A percentile compares a stretch with the other conserved stretches of the same genome.
These are phyloP conservation scores for Hipparchia sbordonii DNA, from an alignment of 2,888 invertebrate genomes.

Conservation along the genomic window DNA sequence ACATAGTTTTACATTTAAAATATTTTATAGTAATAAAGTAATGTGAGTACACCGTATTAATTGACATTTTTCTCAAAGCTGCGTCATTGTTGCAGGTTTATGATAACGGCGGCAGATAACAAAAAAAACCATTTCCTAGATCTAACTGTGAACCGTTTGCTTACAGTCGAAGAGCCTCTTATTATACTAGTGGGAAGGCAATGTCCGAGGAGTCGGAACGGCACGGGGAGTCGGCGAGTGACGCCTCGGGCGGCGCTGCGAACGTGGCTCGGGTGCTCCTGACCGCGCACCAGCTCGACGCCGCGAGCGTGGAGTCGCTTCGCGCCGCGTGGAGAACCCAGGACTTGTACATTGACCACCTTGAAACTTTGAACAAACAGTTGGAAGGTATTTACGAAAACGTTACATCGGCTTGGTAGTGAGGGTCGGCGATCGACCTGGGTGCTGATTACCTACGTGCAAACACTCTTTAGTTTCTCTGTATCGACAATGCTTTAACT, in stretches of 20 bases:
- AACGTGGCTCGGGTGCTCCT: constrained; percentile 83
- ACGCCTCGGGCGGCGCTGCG: constrained; percentile 75
- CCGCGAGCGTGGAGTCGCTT: constrained; percentile 85
- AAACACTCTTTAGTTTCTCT: constrained; percentile 68
- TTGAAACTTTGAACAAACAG: constrained; percentile 88
- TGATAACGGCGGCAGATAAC: constrained; percentile 66
- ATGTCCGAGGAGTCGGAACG: constrained; percentile 80
- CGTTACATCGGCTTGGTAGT: constrained; percentile 76
- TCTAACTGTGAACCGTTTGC: constrained; percentile 65
- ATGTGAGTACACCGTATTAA: constrained; percentile 55
- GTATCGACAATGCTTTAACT: constrained; percentile 83
- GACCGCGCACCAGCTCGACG: constrained; percentile 85
- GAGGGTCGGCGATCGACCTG: constrained; percentile 69
- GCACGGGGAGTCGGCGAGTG: constrained; percentile 74
- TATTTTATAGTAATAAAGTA: constrained; percentile 37
- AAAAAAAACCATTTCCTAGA: constrained; percentile 55
- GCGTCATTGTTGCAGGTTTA: constrained; percentile 59
- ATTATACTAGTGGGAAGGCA: constrained; percentile 74
- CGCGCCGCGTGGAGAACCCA: constrained; percentile 88
- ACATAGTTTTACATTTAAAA: constrained; percentile 33
- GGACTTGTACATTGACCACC: constrained; percentile 89
- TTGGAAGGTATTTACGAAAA: constrained; percentile 89
- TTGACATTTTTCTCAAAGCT: constrained; percentile 42
- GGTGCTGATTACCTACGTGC: constrained; percentile 53
- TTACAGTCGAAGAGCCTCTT: constrained; percentile 76